These are phyloP conservation scores for Menidia menidia DNA, from an alignment of 2,797 vertebrate species.

Conservation along the genomic window DNA sequence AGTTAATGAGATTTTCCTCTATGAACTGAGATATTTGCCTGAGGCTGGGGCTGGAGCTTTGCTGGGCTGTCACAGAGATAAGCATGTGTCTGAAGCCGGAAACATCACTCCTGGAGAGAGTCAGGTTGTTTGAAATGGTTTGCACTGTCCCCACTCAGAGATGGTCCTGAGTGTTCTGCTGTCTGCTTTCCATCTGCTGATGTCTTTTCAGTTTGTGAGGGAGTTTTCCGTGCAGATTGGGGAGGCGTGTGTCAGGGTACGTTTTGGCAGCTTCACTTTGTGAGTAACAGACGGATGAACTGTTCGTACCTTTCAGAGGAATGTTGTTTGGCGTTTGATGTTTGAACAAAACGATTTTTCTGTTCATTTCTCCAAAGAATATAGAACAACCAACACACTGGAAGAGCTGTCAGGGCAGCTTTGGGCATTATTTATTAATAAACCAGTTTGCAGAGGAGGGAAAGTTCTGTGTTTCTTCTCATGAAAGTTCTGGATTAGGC, in stretches of 20 bases:
- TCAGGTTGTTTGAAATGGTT: not conserved
- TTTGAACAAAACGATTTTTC: not conserved
- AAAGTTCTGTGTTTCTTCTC: not conserved
- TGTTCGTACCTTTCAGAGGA: not conserved
- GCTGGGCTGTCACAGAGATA: not conserved
- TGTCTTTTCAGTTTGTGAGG: not conserved
- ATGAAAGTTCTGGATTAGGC: not conserved
- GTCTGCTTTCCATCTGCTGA: constrained; percentile 4
- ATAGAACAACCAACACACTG: not conserved
- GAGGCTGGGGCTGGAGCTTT: too few species aligned
- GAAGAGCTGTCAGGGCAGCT: not conserved
- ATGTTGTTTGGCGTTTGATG: not conserved
- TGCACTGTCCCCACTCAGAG: not conserved
- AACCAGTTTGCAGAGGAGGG: not conserved
- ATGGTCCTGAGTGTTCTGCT: not conserved
- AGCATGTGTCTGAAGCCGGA: constrained; percentile 4
- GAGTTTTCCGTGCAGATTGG: not conserved
- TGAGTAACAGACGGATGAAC: not conserved
- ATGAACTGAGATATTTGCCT: not conserved
- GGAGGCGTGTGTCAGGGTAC: not conserved
- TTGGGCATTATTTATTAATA: not conserved
- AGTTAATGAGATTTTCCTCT: not conserved
- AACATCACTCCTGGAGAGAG: not conserved
- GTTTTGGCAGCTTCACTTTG: constrained; percentile 1
- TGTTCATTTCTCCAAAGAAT: not conserved